phyloP scores from a whole-genome alignment of 2,113 vertebrate genomes.

The Clinocottus analis region DNA sequence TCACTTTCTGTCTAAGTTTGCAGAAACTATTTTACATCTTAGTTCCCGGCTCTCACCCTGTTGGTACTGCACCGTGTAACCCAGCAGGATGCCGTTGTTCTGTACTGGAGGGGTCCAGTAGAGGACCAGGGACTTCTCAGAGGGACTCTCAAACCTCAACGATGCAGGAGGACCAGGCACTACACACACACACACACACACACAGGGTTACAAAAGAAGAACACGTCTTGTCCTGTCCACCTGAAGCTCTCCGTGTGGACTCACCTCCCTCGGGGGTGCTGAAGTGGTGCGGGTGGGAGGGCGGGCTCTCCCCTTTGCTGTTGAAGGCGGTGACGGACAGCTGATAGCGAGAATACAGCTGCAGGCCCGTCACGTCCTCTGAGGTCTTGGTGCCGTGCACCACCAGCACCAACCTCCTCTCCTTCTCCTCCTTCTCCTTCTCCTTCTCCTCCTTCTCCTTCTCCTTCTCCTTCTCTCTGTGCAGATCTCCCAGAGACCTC shows the following conservation, averaged over 20 bases:
- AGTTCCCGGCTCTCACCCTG: slow-evolving; percentile 70
- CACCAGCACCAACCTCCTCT: slow-evolving; percentile 23
- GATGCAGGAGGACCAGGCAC: slow-evolving; percentile 83
- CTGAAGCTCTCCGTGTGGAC: slow-evolving; percentile 15
- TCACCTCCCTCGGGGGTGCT: slow-evolving; percentile 89
- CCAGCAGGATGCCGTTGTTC: slow-evolving; percentile 84
- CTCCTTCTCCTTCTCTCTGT: neutral
- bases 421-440: neutral
- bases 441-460: slow-evolving; percentile 1
- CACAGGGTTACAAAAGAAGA: neutral
- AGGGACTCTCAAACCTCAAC: slow-evolving; percentile 82
- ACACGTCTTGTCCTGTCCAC: neutral
- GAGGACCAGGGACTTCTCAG: slow-evolving; percentile 81
- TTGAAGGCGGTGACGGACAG: slow-evolving; percentile 84
- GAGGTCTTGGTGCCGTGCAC: slow-evolving; percentile 56
- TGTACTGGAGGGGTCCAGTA: slow-evolving; percentile 84
- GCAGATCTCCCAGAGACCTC: slow-evolving; percentile 42
- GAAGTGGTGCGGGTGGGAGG: slow-evolving; percentile 65
- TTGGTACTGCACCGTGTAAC: slow-evolving; percentile 85
- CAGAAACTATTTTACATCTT: no score
- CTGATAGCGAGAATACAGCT: slow-evolving; percentile 81
- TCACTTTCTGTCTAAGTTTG: no score
- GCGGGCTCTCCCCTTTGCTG: slow-evolving; percentile 83
- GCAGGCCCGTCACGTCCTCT: slow-evolving; percentile 68
- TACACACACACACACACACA: slow-evolving; percentile 42